These are phyloP conservation scores for Amphiprion ocellaris DNA, from an alignment of 2,113 vertebrate genomes.

Conservation along the genomic window DNA sequence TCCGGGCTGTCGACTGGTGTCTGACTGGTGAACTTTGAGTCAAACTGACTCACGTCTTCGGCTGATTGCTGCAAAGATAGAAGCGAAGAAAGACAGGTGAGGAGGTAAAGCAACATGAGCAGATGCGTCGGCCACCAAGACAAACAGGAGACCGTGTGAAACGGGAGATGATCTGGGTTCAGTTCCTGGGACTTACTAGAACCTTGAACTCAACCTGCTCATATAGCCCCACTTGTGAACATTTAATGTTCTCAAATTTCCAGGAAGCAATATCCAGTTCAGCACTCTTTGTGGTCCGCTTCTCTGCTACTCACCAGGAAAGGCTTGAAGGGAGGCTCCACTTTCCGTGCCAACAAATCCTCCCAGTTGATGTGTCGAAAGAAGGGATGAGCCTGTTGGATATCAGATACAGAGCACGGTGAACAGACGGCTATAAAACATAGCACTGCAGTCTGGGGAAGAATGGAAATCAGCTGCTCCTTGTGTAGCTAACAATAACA, in stretches of 20 bases:
- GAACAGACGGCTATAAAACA: not conserved
- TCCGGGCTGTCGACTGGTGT: slow-evolving; percentile 99
- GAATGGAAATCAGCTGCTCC: too few species aligned
- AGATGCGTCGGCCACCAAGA: not conserved
- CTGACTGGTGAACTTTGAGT: slow-evolving; percentile 99
- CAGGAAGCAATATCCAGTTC: not conserved
- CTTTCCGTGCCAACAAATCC: slow-evolving; percentile 95
- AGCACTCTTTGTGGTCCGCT: not conserved
- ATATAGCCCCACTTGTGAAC: not conserved
- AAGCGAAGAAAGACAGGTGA: slow-evolving; percentile 11
- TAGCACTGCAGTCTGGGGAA: too few species aligned
- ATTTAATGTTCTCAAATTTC: not conserved
- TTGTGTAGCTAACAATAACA: too few species aligned
- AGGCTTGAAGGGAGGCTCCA: slow-evolving; percentile 98
- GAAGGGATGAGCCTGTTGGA: slow-evolving; percentile 91
- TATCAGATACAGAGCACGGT: not conserved
- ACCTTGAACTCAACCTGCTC: not conserved
- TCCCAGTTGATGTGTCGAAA: slow-evolving; percentile 99
- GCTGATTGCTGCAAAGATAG: slow-evolving; percentile 92
- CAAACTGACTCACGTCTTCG: slow-evolving; percentile 99
- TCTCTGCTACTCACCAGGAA: slow-evolving; percentile 88
- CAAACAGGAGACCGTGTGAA: slow-evolving; percentile 12
- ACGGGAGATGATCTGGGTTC: slow-evolving; percentile 27
- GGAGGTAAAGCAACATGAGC: slow-evolving; percentile 13
- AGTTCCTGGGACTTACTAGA: not conserved